Percentiles rank a stretch among this genome's conserved stretches.
Evolutionary conservation across 1,140 invertebrate species (phyloP).

Genomic region (Oncopeltus fasciatus): DNA sequence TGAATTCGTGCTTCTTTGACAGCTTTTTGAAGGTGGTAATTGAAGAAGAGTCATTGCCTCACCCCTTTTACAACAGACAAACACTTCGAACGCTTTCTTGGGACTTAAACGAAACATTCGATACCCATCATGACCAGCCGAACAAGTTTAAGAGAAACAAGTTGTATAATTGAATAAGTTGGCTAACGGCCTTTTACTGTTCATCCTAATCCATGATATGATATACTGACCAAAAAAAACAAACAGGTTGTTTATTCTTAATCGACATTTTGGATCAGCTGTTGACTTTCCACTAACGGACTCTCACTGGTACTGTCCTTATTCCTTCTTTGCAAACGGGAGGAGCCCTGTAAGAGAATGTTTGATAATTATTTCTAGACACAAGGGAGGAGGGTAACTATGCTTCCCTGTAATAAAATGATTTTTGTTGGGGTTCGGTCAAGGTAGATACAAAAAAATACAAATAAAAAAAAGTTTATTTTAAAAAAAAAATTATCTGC

Average conservation of each 20-base stretch:
- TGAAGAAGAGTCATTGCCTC: background rate
- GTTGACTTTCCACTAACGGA: background rate
- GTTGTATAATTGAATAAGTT: background rate
- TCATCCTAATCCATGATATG: slow-evolving; percentile 12
- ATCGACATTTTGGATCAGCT: slow-evolving; percentile 4
- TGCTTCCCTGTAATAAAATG: too few relatives aligned
- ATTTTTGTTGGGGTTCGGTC: too few relatives aligned
- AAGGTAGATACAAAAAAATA: too few relatives aligned
- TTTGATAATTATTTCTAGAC: slow-evolving; percentile 6
- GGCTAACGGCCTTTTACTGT: background rate
- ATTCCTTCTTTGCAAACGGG: background rate
- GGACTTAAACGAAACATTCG: background rate
- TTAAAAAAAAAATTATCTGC: too few relatives aligned
- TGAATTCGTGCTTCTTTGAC: background rate
- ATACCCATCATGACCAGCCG: background rate
- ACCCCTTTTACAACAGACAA: background rate
- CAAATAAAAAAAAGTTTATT: too few relatives aligned
- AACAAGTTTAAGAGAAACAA: background rate
- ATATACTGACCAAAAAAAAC: slow-evolving; percentile 13
- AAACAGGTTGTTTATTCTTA: slow-evolving; percentile 7
- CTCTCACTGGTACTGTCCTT: background rate
- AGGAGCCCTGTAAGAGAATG: background rate
- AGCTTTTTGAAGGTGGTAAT: background rate
- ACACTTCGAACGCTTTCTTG: background rate
- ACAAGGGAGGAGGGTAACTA: slow-evolving; percentile 16